Evolutionary conservation across 2,797 vertebrate species (phyloP).

Genomic region (Gephyroberyx darwinii): DNA sequence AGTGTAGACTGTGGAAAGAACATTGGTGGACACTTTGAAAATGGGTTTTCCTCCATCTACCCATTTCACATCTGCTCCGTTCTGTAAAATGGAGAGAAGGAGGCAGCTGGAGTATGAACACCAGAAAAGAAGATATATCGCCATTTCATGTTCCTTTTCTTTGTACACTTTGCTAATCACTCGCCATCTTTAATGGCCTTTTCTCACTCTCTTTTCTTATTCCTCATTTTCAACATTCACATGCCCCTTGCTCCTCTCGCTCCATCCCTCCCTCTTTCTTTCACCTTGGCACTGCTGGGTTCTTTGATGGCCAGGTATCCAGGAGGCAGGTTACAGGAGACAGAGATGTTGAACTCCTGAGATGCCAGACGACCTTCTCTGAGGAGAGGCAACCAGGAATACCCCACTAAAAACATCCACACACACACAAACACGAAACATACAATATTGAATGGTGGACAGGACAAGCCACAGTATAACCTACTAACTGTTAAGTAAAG

Average conservation of each 20-base stretch:
- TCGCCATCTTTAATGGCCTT: background rate
- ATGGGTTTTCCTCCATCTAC: slow-evolving; percentile 94
- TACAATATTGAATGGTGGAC: background rate
- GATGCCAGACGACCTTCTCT: slow-evolving; percentile 90
- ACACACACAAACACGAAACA: slow-evolving; percentile 3
- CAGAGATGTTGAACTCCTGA: slow-evolving; percentile 90
- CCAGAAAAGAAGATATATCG: background rate
- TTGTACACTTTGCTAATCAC: background rate
- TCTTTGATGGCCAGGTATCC: slow-evolving; percentile 92
- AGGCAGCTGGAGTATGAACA: slow-evolving; percentile 1
- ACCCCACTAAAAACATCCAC: slow-evolving; percentile 85
- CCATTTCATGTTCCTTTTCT: background rate
- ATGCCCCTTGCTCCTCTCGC: background rate
- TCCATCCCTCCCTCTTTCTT: slow-evolving; percentile 14
- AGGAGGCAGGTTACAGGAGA: slow-evolving; percentile 89
- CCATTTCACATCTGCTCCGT: slow-evolving; percentile 92
- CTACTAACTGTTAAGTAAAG: too few species aligned
- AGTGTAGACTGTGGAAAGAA: slow-evolving; percentile 96
- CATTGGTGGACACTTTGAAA: slow-evolving; percentile 91
- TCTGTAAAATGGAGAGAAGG: slow-evolving; percentile 71
- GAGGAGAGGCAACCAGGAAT: slow-evolving; percentile 93
- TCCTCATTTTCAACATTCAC: slow-evolving; percentile 13
- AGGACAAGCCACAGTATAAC: background rate
- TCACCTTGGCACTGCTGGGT: slow-evolving; percentile 88
- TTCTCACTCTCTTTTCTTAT: slow-evolving; percentile 5